Evolutionary conservation across 2,888 invertebrate species (phyloP).

Genomic region (Polydrusus pterygomalis): DNA sequence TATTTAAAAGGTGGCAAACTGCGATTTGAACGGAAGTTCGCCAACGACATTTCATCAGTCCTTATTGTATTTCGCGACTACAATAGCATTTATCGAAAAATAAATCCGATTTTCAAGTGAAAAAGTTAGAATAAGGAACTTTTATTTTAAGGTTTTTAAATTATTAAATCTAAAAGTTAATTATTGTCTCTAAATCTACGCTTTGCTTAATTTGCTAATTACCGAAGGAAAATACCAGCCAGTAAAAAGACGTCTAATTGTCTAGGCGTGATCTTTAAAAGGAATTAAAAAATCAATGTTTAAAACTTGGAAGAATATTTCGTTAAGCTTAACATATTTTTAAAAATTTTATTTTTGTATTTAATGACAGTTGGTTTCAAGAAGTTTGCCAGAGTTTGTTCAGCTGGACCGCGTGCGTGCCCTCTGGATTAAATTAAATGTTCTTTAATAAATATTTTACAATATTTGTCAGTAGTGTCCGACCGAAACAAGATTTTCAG

Average conservation of each 20-base stretch:
- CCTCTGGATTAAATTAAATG: no score
- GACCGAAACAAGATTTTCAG: no score
- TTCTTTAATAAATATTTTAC: no score
- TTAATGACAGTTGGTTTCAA: no score
- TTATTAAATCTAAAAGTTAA: slow-evolving; percentile 54
- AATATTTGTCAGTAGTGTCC: no score
- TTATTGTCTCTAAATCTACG: slow-evolving; percentile 28
- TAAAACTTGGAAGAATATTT: not conserved
- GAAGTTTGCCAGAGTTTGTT: no score
- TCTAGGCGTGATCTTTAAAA: slow-evolving; percentile 62
- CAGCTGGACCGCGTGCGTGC: no score
- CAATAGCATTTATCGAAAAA: slow-evolving; percentile 42
- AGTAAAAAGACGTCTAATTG: slow-evolving; percentile 57
- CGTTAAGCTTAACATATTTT: not conserved
- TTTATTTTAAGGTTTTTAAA: slow-evolving; percentile 32
- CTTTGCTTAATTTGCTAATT: slow-evolving; percentile 39
- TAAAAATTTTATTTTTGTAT: no score
- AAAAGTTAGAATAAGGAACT: slow-evolving; percentile 30
- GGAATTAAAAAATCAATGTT: slow-evolving; percentile 70
- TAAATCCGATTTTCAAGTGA: slow-evolving; percentile 27
- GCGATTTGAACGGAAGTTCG: slow-evolving; percentile 56
- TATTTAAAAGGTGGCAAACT: not conserved
- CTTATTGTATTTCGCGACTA: slow-evolving; percentile 37
- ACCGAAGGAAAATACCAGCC: slow-evolving; percentile 40
- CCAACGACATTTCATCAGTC: slow-evolving; percentile 8